Percentiles rank a stretch among this genome's conserved stretches.
Evolutionary conservation across 2,797 vertebrate species (phyloP).

Genomic region (Pantherophis alleghaniensis): DNA sequence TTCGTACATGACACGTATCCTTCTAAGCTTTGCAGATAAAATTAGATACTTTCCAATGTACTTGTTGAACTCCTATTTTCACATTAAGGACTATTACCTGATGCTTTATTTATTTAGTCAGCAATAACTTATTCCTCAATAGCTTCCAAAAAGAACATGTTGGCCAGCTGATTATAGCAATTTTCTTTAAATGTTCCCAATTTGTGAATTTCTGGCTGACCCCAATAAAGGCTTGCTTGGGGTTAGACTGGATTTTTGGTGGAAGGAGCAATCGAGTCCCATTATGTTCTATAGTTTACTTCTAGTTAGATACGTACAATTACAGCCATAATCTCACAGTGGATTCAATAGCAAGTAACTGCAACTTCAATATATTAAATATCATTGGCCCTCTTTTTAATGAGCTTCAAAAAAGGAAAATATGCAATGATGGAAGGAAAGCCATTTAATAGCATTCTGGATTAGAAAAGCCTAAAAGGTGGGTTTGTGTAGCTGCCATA

Average conservation of each 20-base stretch:
- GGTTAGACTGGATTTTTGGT: background rate
- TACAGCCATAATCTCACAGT: background rate
- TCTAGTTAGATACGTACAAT: too few relatives aligned
- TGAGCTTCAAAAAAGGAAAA: background rate
- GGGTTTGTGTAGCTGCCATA: background rate
- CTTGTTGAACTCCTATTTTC: background rate
- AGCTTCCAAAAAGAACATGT: background rate
- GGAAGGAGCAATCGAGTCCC: background rate
- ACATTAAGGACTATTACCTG: background rate
- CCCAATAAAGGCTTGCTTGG: background rate
- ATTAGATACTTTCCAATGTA: background rate
- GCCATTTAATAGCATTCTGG: background rate
- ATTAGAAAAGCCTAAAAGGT: background rate
- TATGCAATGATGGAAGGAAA: background rate
- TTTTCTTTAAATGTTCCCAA: background rate
- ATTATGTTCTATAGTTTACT: background rate
- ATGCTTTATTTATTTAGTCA: slow-evolving; percentile 3
- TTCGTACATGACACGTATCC: background rate
- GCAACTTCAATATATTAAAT: background rate
- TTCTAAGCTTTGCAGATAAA: background rate
- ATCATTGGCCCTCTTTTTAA: background rate
- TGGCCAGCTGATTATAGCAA: background rate
- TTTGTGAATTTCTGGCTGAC: background rate
- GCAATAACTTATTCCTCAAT: background rate
- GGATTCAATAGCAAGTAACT: background rate